A percentile compares a stretch with the other conserved stretches of the same genome.
Evolutionary conservation across 2,888 invertebrate species (phyloP).

Genomic region (Andrena haemorrhoa): DNA sequence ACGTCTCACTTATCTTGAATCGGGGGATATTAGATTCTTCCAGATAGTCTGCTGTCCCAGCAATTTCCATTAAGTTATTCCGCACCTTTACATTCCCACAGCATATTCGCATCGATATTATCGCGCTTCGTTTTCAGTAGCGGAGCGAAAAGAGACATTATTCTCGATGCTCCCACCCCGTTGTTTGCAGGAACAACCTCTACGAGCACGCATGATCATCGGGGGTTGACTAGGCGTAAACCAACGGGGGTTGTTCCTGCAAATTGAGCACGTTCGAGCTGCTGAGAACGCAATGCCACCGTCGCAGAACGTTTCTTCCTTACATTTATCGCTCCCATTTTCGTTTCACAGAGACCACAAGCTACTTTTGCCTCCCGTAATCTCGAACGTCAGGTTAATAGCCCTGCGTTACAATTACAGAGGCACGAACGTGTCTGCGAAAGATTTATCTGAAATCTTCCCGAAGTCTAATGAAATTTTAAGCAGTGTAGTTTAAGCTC

Average conservation of each 20-base stretch:
- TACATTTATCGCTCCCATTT: conserved; percentile 45
- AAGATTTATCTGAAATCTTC: not conserved
- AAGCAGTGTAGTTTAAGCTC: too few species aligned
- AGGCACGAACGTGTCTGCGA: too few species aligned
- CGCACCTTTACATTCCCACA: conserved; percentile 30
- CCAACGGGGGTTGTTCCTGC: conserved; percentile 52
- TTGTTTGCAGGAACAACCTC: conserved; percentile 50
- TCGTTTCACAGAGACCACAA: conserved; percentile 22
- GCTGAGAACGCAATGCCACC: conserved; percentile 52
- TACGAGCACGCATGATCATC: conserved; percentile 54
- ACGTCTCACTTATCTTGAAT: conserved; percentile 7
- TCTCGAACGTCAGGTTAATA: not conserved
- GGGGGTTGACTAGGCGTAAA: conserved; percentile 63
- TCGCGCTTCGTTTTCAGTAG: conserved; percentile 30
- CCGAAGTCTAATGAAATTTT: too few species aligned
- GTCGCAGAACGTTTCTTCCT: conserved; percentile 42
- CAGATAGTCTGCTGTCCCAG: conserved; percentile 13
- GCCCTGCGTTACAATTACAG: not conserved
- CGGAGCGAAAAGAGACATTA: conserved; percentile 52
- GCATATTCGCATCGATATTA: conserved; percentile 26
- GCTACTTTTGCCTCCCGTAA: conserved; percentile 4
- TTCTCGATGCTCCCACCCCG: conserved; percentile 41
- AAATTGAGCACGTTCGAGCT: conserved; percentile 64
- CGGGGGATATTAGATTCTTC: conserved; percentile 40
- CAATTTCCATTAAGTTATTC: conserved; percentile 55